Evolutionary conservation across 2,113 vertebrate genomes (phyloP).

Genomic region (Hydropotes inermis): DNA sequence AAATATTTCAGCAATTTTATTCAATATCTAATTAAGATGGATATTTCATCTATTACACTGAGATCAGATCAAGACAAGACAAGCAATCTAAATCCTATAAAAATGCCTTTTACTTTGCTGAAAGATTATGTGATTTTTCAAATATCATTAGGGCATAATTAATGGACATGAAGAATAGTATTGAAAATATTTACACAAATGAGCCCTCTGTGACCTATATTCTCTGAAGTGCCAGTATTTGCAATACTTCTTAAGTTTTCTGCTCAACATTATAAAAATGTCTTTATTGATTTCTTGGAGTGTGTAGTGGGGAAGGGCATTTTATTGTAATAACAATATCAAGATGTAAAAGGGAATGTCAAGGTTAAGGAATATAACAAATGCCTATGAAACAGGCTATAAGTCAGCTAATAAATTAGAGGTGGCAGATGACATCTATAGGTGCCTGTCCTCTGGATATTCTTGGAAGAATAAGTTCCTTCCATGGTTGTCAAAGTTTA

Average conservation of each 20-base stretch:
- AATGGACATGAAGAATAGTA: background rate
- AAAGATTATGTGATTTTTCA: slow-evolving; percentile 6
- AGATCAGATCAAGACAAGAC: background rate
- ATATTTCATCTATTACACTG: background rate
- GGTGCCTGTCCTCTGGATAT: slow-evolving; percentile 73
- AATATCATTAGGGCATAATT: background rate
- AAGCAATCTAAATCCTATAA: background rate
- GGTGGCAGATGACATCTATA: slow-evolving; percentile 76
- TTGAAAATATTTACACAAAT: background rate
- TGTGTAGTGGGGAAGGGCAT: background rate
- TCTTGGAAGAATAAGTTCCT: slow-evolving; percentile 77
- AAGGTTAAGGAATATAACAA: slow-evolving; percentile 70
- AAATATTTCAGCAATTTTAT: background rate
- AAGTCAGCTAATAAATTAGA: slow-evolving; percentile 75
- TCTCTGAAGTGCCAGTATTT: background rate
- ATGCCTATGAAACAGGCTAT: slow-evolving; percentile 63
- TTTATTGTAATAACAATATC: slow-evolving; percentile 51
- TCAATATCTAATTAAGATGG: background rate
- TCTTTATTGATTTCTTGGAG: slow-evolving; percentile 63
- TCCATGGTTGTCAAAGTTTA: slow-evolving; percentile 76
- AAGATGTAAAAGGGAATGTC: slow-evolving; percentile 39
- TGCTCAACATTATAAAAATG: background rate
- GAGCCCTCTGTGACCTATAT: background rate
- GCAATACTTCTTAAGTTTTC: slow-evolving; percentile 22
- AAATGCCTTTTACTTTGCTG: background rate